Evolutionary conservation across 2,797 vertebrate species (phyloP).

Genomic region (Esox masquinongy): DNA sequence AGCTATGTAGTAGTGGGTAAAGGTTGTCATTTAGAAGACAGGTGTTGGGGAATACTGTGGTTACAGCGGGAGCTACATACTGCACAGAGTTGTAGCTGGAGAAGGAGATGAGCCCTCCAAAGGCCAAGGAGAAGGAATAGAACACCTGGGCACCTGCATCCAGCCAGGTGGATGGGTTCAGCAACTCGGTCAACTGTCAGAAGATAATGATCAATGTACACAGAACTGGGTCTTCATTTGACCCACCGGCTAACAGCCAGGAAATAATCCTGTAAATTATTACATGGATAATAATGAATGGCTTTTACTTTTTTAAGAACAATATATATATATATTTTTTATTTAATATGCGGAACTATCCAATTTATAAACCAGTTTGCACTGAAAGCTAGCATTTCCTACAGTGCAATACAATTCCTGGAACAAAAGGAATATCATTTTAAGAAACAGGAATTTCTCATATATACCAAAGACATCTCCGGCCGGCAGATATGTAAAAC

Average conservation of each 20-base stretch:
- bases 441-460: too few relatives aligned
- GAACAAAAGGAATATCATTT: too few relatives aligned
- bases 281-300: too few relatives aligned
- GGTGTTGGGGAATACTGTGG: not conserved
- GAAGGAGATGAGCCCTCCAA: constrained; percentile 95
- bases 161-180: constrained; percentile 88
- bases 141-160: constrained; percentile 95
- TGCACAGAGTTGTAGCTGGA: constrained; percentile 96
- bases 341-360: too few relatives aligned
- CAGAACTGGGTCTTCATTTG: not conserved
- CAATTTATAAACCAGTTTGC: too few relatives aligned
- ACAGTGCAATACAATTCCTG: too few relatives aligned
- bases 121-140: constrained; percentile 93
- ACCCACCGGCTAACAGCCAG: too few relatives aligned
- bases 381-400: too few relatives aligned
- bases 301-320: too few relatives aligned
- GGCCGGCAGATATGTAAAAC: not conserved
- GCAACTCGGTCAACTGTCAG: constrained; percentile 81
- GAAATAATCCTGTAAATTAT: too few relatives aligned
- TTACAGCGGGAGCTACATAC: constrained; percentile 74
- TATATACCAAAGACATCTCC: not conserved
- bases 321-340: too few relatives aligned
- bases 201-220: not conserved
- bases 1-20: not conserved
- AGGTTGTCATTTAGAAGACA: not conserved